Evolutionary conservation across 2,888 invertebrate species (phyloP).

Genomic region (Yponomeuta evonymella): DNA sequence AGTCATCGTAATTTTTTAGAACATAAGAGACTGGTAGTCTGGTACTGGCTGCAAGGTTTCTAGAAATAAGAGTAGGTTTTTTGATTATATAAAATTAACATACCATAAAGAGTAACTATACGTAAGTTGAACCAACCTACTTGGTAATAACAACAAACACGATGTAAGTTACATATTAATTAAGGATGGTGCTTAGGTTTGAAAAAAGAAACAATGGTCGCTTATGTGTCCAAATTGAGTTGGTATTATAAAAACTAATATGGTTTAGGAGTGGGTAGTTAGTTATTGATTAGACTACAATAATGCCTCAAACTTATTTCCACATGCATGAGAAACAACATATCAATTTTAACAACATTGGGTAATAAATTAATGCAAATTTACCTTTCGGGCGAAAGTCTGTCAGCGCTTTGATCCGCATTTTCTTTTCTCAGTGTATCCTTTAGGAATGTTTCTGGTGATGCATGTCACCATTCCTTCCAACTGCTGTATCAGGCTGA

Average conservation of each 20-base stretch:
- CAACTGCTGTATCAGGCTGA: slow-evolving; percentile 38
- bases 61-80: too few species aligned
- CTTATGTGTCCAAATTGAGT: not conserved
- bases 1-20: not conserved
- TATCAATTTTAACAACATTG: too few species aligned
- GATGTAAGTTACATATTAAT: too few species aligned
- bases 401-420: slow-evolving; percentile 69
- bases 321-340: too few species aligned
- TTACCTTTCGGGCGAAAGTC: slow-evolving; percentile 75
- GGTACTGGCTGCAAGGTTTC: too few species aligned
- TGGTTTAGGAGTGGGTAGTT: not conserved
- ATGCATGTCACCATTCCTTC: slow-evolving; percentile 67
- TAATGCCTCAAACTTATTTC: not conserved
- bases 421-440: slow-evolving; percentile 74
- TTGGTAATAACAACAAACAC: too few species aligned
- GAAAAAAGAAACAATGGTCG: not conserved
- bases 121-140: too few species aligned
- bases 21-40: too few species aligned
- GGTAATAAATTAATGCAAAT: slow-evolving; percentile 24
- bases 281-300: not conserved
- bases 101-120: too few species aligned
- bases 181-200: too few species aligned
- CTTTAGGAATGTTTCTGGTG: slow-evolving; percentile 60
- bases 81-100: too few species aligned
- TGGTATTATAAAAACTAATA: not conserved